A percentile compares a stretch with the other conserved stretches of the same genome.
Conservation (phyloP, 2,113 vertebrate species). For the Paradoxurus hermaphroditus region DNA sequence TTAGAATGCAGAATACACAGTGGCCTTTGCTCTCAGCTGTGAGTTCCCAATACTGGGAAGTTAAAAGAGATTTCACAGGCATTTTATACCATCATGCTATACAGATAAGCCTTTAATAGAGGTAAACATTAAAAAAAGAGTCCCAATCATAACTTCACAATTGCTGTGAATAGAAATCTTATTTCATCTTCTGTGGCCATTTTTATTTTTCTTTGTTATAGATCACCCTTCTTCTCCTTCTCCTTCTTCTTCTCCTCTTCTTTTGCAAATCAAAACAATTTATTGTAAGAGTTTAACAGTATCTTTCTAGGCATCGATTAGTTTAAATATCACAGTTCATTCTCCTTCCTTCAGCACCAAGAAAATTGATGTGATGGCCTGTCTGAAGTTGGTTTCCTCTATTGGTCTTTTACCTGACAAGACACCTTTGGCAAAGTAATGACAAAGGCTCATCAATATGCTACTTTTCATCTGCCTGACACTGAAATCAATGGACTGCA, state of each 20-base stretch:
- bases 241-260: not conserved
- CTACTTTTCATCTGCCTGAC: conserved; percentile 84
- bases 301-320: conserved; percentile 63
- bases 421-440: conserved; percentile 80
- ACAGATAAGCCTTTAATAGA: not conserved
- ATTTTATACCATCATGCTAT: not conserved
- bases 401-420: conserved; percentile 82
- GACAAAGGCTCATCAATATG: conserved; percentile 81
- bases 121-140: not conserved
- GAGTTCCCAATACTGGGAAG: not conserved
- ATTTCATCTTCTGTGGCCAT: not conserved
- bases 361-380: conserved; percentile 78
- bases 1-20: not conserved
- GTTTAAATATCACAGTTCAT: conserved; percentile 78
- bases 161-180: not conserved
- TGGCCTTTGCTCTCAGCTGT: not conserved
- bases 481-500: conserved; percentile 81
- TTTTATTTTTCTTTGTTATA: not conserved
- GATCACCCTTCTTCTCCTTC: not conserved
- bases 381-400: conserved; percentile 81
- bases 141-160: not conserved
- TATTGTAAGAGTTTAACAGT: conserved; percentile 51
- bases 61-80: not conserved
- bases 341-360: conserved; percentile 76
- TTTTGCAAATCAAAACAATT: conserved; percentile 62